Percentiles rank a stretch among this genome's conserved stretches.
Conservation (phyloP, 2,888 invertebrate species). For the Microplitis manilae region DNA sequence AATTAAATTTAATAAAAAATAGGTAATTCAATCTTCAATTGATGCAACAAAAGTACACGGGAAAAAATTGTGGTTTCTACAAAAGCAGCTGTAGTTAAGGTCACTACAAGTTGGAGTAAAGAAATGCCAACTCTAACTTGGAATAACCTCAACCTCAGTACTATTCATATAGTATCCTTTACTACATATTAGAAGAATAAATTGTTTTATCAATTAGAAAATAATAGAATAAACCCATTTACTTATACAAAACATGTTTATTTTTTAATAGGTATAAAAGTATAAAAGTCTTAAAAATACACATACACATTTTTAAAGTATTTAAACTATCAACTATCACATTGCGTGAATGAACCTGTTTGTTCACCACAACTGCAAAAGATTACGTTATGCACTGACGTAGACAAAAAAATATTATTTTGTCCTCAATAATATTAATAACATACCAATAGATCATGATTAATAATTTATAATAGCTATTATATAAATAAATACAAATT, state of each 20-base stretch:
- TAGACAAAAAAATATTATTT: background rate
- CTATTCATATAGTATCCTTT: too few relatives aligned
- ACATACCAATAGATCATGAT: background rate
- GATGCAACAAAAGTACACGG: too few relatives aligned
- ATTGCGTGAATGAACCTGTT: background rate
- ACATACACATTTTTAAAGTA: background rate
- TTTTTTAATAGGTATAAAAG: background rate
- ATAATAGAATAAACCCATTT: background rate
- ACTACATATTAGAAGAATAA: too few relatives aligned
- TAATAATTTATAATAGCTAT: background rate
- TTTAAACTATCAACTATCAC: background rate
- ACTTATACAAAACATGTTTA: background rate
- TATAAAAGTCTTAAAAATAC: background rate
- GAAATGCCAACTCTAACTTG: too few relatives aligned
- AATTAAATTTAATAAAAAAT: background rate
- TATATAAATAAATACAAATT: background rate
- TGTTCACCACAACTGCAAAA: background rate
- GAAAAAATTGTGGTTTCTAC: too few relatives aligned
- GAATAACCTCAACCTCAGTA: too few relatives aligned
- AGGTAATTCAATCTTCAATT: too few relatives aligned
- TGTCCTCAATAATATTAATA: background rate
- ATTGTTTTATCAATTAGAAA: background rate
- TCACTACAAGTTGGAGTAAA: too few relatives aligned
- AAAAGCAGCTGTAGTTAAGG: too few relatives aligned
- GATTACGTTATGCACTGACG: background rate